phyloP scores from a whole-genome alignment of 1,140 invertebrate genomes.

The Saxidomus purpurata region DNA sequence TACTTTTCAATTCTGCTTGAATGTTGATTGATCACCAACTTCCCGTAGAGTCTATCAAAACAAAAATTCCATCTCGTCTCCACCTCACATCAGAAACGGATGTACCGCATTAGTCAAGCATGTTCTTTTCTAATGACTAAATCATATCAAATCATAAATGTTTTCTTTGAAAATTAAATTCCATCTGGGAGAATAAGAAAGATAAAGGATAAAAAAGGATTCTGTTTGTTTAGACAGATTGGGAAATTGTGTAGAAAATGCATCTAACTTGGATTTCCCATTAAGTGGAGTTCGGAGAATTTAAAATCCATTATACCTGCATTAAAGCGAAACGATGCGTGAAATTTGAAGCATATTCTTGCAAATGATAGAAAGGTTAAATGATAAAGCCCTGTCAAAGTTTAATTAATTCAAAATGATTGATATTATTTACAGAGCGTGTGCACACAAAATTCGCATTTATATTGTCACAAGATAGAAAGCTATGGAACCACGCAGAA shows the following conservation, averaged over 20 bases:
- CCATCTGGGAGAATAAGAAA: not conserved
- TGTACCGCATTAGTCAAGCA: slow-evolving; percentile 3
- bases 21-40: not conserved
- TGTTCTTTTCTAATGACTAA: slow-evolving; percentile 21
- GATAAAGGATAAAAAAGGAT: slow-evolving; percentile 3
- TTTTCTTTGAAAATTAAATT: slow-evolving; percentile 45
- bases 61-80: not conserved
- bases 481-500: too few relatives aligned
- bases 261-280: slow-evolving; percentile 16
- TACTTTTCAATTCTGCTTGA: not conserved
- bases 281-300: slow-evolving; percentile 1
- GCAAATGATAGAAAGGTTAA: not conserved
- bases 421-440: slow-evolving; percentile 31
- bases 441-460: not conserved
- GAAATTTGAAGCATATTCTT: slow-evolving; percentile 19
- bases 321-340: slow-evolving; percentile 35
- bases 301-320: slow-evolving; percentile 21
- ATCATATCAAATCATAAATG: slow-evolving; percentile 15
- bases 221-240: slow-evolving; percentile 19
- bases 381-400: not conserved
- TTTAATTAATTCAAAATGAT: slow-evolving; percentile 43
- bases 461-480: not conserved
- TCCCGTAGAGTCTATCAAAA: not conserved
- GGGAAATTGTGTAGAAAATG: not conserved
- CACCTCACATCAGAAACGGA: not conserved